A percentile compares a stretch with the other conserved stretches of the same genome.
Evolutionary conservation across 1,140 invertebrate genomes (phyloP).

Genomic region (Venturia canescens): DNA sequence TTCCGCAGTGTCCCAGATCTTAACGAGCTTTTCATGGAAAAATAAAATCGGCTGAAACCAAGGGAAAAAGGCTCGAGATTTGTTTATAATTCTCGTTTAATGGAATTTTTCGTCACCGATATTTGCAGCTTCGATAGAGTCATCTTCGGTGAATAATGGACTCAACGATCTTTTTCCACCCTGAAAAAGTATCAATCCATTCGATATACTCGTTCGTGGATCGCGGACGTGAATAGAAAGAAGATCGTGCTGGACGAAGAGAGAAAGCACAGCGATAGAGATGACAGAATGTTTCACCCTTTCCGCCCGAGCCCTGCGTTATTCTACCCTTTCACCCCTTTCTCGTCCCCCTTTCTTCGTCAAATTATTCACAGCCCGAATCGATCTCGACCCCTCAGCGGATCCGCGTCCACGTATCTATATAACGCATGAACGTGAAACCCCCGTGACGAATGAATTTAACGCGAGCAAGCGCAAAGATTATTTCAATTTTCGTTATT

Average conservation of each 20-base stretch:
- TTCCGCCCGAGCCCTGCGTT: not conserved
- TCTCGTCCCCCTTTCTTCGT: constrained; percentile 22
- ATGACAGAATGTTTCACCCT: constrained; percentile 29
- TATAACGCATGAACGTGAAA: constrained; percentile 30
- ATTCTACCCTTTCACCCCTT: constrained; percentile 27
- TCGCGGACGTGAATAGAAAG: not conserved
- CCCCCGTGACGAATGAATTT: constrained; percentile 46
- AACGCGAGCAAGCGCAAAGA: constrained; percentile 40
- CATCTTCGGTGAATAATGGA: not conserved
- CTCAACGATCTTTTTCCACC: not conserved
- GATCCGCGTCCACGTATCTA: not conserved
- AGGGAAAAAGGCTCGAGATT: not conserved
- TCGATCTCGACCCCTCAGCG: not conserved
- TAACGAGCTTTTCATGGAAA: not conserved
- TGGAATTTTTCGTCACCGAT: not conserved
- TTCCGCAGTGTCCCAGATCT: not conserved
- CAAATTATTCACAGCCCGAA: constrained; percentile 44
- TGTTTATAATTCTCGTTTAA: not conserved
- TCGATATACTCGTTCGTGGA: constrained; percentile 5
- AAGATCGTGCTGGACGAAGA: not conserved
- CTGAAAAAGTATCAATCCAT: constrained; percentile 11
- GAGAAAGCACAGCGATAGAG: constrained; percentile 18
- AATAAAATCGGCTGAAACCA: not conserved
- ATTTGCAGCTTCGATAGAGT: too few species aligned
- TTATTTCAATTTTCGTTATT: constrained; percentile 47